These are phyloP conservation scores for Gallinago undulata DNA, from an alignment of 2,113 vertebrate species.

Conservation along the genomic window DNA sequence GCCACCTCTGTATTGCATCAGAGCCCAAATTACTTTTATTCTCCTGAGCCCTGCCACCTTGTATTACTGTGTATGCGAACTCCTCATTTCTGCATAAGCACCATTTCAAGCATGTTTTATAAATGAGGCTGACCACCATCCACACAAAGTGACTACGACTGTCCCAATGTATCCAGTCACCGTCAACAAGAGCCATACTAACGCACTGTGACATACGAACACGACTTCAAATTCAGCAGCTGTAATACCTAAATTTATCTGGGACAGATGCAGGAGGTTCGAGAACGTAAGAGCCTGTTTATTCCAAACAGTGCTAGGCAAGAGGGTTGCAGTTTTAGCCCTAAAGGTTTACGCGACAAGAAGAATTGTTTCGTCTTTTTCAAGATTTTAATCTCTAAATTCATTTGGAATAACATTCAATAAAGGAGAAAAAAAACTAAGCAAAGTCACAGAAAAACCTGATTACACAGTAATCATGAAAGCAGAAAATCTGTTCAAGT, in stretches of 20 bases:
- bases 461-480: not conserved
- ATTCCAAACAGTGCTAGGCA: not conserved
- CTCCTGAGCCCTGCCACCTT: fast-evolving
- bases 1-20: not conserved
- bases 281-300: not conserved
- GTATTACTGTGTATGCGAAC: not conserved
- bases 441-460: not conserved
- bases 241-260: not conserved
- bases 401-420: not conserved
- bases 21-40: not conserved
- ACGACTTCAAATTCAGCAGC: not conserved
- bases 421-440: fast-evolving
- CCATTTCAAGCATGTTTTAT: not conserved
- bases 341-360: not conserved
- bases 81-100: not conserved
- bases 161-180: not conserved
- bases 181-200: not conserved
- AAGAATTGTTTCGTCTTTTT: not conserved
- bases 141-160: not conserved
- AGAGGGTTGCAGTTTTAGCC: not conserved
- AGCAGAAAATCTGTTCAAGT: not conserved
- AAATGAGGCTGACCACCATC: not conserved
- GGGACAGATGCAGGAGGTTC: too few relatives aligned
- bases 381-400: not conserved
- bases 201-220: fast-evolving